Conservation (phyloP, 1,140 invertebrate species). For the Papilio xuthus region DNA sequence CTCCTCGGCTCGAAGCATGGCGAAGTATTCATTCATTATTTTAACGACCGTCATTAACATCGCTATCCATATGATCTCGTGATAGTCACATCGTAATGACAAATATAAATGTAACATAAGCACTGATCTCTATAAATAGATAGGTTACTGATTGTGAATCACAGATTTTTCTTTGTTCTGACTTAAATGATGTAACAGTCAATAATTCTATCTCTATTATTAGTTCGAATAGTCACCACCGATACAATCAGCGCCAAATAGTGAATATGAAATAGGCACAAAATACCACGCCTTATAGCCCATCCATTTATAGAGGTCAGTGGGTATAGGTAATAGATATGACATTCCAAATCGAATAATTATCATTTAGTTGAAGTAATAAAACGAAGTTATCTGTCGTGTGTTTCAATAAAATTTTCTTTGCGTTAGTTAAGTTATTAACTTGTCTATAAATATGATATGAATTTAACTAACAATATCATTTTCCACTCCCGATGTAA, state of each 20-base stretch:
- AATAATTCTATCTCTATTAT: no score
- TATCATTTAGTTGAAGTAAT: neutral
- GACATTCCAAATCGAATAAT: neutral
- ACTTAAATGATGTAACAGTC: no score
- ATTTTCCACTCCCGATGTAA: neutral
- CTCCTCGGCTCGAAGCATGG: conserved; percentile 45
- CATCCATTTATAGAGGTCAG: no score
- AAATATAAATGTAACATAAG: neutral
- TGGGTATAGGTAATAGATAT: no score
- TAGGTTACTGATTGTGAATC: no score
- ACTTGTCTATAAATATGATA: neutral
- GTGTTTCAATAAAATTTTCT: neutral
- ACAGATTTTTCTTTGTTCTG: no score
- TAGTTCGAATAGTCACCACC: no score
- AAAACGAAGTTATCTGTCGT: neutral
- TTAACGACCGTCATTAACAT: conserved; percentile 40
- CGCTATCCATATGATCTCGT: conserved; percentile 47
- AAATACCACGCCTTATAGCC: no score
- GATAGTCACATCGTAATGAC: conserved; percentile 39
- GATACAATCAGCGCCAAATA: no score
- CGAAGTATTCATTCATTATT: conserved; percentile 40
- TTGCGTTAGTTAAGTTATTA: neutral
- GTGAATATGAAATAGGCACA: no score
- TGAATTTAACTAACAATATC: no score
- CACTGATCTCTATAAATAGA: no score